phyloP scores from a whole-genome alignment of 2,888 invertebrate genomes.

The Stegophylla sp. region DNA sequence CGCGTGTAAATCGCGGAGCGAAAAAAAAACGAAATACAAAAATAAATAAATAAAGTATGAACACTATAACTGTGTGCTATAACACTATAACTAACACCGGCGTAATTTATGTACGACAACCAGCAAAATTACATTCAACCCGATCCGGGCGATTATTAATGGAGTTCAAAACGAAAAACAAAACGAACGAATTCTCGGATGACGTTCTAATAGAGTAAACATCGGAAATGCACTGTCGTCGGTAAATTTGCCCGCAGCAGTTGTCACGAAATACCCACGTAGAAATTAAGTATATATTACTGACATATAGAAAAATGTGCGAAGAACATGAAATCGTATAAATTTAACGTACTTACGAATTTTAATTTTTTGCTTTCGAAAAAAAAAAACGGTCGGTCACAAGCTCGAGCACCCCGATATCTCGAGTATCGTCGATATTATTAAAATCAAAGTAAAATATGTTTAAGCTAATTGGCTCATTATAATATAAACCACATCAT shows the following conservation, averaged over 20 bases:
- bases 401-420: too few species aligned
- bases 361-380: too few species aligned
- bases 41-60: conserved; percentile 10
- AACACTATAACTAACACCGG: background rate
- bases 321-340: too few species aligned
- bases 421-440: too few species aligned
- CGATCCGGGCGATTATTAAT: background rate
- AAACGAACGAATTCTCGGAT: background rate
- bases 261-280: too few species aligned
- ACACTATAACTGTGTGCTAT: background rate
- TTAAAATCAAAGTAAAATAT: background rate
- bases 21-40: background rate
- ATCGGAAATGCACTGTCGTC: too few species aligned
- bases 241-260: too few species aligned
- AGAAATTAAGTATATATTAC: too few species aligned
- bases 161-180: background rate
- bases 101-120: background rate
- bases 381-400: too few species aligned
- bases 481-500: background rate
- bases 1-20: conserved; percentile 32
- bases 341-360: too few species aligned
- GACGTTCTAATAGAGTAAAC: too few species aligned
- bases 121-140: background rate
- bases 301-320: too few species aligned
- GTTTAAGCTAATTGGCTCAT: background rate